These are phyloP conservation scores for Astyanax mexicanus DNA, from an alignment of 2,797 vertebrate genomes.

Conservation along the genomic window DNA sequence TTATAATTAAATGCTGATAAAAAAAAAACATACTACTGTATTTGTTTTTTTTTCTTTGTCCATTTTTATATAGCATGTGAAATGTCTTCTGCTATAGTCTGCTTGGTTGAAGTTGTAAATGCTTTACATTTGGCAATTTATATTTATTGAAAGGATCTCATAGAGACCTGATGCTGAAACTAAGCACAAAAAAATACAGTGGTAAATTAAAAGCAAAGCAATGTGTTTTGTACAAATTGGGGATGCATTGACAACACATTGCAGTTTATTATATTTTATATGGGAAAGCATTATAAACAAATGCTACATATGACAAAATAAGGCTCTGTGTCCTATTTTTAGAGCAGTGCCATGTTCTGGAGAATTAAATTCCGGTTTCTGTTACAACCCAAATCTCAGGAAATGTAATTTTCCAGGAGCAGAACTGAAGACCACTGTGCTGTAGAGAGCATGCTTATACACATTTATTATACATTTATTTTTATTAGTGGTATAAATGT, in stretches of 20 bases:
- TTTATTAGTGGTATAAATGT: too few relatives aligned
- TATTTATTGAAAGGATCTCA: neutral
- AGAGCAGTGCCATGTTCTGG: too few relatives aligned
- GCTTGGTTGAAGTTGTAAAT: neutral
- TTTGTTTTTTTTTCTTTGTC: neutral
- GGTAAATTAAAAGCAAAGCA: too few relatives aligned
- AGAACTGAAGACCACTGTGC: too few relatives aligned
- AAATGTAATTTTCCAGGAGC: too few relatives aligned
- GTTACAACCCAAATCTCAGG: too few relatives aligned
- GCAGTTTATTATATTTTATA: neutral
- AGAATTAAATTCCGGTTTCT: too few relatives aligned
- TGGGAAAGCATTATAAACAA: neutral
- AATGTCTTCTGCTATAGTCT: neutral
- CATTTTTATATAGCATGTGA: neutral
- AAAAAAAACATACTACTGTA: neutral
- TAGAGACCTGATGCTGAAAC: neutral
- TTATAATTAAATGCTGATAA: constrained; percentile 54
- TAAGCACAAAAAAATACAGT: too few relatives aligned
- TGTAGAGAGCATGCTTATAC: too few relatives aligned
- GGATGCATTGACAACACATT: neutral
- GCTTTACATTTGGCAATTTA: neutral
- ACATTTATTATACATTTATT: too few relatives aligned
- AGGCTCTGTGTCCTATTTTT: too few relatives aligned
- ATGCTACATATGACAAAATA: neutral
- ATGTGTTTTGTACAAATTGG: too few relatives aligned